Evolutionary conservation across 2,888 invertebrate genomes (phyloP).

Genomic region (Tiphia femorata): DNA sequence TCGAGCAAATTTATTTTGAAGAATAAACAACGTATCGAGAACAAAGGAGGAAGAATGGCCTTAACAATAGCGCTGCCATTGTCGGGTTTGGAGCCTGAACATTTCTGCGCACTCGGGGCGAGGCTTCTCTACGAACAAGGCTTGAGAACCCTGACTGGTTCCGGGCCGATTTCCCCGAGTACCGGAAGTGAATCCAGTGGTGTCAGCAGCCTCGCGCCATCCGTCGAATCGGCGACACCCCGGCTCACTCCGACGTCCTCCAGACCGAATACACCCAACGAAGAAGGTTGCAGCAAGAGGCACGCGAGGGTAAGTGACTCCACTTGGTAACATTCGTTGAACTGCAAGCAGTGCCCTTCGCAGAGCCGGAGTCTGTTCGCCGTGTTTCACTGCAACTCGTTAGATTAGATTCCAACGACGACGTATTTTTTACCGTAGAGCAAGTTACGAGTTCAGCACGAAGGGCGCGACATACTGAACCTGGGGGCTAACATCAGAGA

Average conservation of each 20-base stretch:
- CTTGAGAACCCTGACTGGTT: conserved; percentile 34
- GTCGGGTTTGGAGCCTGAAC: conserved; percentile 72
- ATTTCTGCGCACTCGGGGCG: conserved; percentile 70
- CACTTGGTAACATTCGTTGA: too few species aligned
- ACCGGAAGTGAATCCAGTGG: conserved; percentile 75
- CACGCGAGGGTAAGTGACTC: conserved; percentile 22
- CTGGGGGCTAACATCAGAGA: conserved; percentile 73
- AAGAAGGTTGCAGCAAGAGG: conserved; percentile 7
- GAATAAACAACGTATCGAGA: not conserved
- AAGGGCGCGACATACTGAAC: conserved; percentile 74
- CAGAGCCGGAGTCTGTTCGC: too few species aligned
- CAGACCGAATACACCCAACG: conserved; percentile 38
- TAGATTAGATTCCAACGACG: too few species aligned
- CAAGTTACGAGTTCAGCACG: too few species aligned
- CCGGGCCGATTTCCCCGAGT: conserved; percentile 70
- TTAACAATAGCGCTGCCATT: conserved; percentile 75
- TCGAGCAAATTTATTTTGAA: not conserved
- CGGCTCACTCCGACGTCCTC: conserved; percentile 36
- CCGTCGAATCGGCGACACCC: conserved; percentile 68
- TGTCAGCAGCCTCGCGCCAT: conserved; percentile 73
- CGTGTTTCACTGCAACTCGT: too few species aligned
- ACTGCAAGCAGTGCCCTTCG: too few species aligned
- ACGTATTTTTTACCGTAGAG: too few species aligned
- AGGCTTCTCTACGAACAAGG: conserved; percentile 67
- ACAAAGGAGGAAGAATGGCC: conserved; percentile 70